Percentiles rank a stretch among this genome's conserved stretches.
phyloP scores from a whole-genome alignment of 2,113 vertebrate species.

The Proteles cristata region DNA sequence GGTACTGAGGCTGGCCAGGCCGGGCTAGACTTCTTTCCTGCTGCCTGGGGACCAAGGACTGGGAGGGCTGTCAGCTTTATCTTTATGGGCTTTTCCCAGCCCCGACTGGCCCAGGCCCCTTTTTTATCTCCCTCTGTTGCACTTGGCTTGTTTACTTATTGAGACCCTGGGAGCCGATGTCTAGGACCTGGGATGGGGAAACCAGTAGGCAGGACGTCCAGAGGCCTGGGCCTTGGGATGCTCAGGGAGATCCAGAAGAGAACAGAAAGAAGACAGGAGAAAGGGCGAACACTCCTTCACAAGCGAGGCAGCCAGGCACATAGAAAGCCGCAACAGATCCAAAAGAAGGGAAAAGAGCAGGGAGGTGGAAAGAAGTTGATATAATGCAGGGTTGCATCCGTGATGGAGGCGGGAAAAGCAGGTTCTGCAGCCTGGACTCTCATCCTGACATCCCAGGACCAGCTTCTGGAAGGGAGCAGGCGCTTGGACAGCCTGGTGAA shows the following conservation, averaged over 20 bases:
- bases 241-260: background rate
- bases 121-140: constrained; percentile 90
- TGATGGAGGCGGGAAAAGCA: background rate
- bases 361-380: background rate
- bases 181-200: constrained; percentile 17
- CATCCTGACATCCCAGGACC: background rate
- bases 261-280: background rate
- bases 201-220: background rate
- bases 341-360: background rate
- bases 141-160: constrained; percentile 89
- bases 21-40: background rate
- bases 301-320: background rate
- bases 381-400: background rate
- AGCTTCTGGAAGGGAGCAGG: background rate
- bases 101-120: constrained; percentile 85
- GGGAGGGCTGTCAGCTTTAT: constrained; percentile 89
- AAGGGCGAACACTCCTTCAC: background rate
- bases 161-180: constrained; percentile 59
- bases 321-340: background rate
- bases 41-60: background rate
- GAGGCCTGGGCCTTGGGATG: background rate
- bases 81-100: constrained; percentile 96
- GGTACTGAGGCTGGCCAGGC: background rate
- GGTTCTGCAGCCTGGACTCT: background rate
- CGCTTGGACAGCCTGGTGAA: background rate